Base-by-base conservation (phyloP, 2,888 invertebrate species). In the Eupeodes latifasciatus region DNA sequence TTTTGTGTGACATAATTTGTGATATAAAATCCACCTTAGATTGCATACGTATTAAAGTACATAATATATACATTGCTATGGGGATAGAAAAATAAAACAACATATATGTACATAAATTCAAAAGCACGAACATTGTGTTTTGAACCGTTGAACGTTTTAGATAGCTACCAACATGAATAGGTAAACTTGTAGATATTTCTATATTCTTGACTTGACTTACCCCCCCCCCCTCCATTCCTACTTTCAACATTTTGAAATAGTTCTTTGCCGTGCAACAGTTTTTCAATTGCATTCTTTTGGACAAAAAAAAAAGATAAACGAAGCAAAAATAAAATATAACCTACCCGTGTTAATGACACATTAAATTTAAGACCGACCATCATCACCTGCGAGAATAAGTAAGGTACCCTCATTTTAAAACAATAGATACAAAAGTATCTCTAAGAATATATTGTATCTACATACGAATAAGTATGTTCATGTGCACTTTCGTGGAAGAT, bases 301-400 rank as follows among this genome's bases (percentile, higher is more conserved):
- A 14, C 4, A 49, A 66, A 59, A 47, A 34, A 10, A 10, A 27
- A 34, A 69, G 55, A 27, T 47, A 53, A 16, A 67, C 11, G 61
- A 9, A 7, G 12, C 6, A 40, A 27, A 53, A 53, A 16, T 61
- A 9, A 66, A 47, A 14, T 34, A 34, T 14, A 14, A 34, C 59
- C 59, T 77, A 74, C 76, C 67, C 80, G 76, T 77, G 87, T 87
- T 87, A 87, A 87, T 87, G 84, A 87, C 84, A 87, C 87, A 87
- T 87, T 80, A 80, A 87, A 87, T 77, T 72, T 55, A 76, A 76
- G 76, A 47, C 36, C 80, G 51, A 80, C 76, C 80, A 71, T 80
- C 87, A 84, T 72, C 71, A 27, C 27, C 27, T 27, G 27, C 27
- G 2, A 27, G 27, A 27, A 27, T 27, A 27, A 2, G 27, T 3